phyloP scores from a whole-genome alignment of 2,113 vertebrate species.

The Antennarius striatus region DNA sequence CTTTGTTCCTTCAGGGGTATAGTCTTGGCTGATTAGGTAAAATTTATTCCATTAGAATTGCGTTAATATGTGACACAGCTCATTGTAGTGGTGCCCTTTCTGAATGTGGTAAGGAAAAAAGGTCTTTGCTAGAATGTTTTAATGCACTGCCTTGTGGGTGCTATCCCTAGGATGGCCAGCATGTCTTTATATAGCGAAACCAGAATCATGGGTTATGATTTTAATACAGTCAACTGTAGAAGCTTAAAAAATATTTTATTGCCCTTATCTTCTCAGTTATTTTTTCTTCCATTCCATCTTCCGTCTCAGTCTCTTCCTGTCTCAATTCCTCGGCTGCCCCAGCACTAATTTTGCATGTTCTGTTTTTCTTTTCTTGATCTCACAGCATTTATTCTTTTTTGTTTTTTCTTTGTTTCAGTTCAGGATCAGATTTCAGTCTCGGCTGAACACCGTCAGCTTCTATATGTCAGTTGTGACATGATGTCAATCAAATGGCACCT shows the following conservation, averaged over 20 bases:
- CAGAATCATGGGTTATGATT: slow-evolving; percentile 36
- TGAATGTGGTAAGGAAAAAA: slow-evolving; percentile 62
- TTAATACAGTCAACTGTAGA: slow-evolving; percentile 51
- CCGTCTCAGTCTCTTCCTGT: slow-evolving; percentile 23
- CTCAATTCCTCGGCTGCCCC: slow-evolving; percentile 51
- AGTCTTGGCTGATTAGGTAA: slow-evolving; percentile 60
- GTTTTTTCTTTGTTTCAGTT: not conserved
- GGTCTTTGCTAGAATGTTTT: slow-evolving; percentile 62
- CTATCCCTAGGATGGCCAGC: slow-evolving; percentile 59
- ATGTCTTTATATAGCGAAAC: slow-evolving; percentile 45
- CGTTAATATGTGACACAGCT: slow-evolving; percentile 73
- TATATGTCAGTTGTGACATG: not conserved
- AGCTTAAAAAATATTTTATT: slow-evolving; percentile 60
- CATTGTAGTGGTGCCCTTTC: slow-evolving; percentile 70
- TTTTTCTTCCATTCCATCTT: slow-evolving; percentile 47
- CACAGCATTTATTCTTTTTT: slow-evolving; percentile 12
- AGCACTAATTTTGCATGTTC: slow-evolving; percentile 53
- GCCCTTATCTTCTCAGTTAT: slow-evolving; percentile 51
- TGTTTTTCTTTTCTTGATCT: slow-evolving; percentile 22
- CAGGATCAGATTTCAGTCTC: too few species aligned
- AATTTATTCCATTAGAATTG: slow-evolving; percentile 72
- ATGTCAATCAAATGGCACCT: not conserved
- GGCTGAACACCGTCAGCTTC: not conserved
- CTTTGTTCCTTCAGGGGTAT: slow-evolving; percentile 64
- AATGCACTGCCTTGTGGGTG: slow-evolving; percentile 49